Base-by-base conservation (phyloP, 2,113 vertebrate species). In the Poicephalus gulielmi region DNA sequence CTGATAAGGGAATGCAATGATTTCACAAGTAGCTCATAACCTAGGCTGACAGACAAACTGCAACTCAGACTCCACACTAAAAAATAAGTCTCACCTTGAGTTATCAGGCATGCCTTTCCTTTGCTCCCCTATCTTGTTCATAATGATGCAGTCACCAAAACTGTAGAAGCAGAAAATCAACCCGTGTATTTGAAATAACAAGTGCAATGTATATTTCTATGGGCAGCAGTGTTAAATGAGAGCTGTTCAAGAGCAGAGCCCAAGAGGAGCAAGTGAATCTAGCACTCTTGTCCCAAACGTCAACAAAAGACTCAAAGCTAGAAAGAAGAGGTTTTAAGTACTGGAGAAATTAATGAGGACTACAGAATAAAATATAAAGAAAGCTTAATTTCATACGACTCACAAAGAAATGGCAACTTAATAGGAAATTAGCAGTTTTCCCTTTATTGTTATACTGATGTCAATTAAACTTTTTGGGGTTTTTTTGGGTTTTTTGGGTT, bases 141-240 rank as follows among this genome's bases (percentile, higher is more conserved):
- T 30, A 74, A 47, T 9, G 18, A 79, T 17, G 13, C 9, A 66
- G 41, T 19, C 41, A 47, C 14, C 14, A n/a, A 80, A 66, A 66
- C 19, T 41, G 11, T 24, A n/a, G 31, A 57, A n/a, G 31, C 1
- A 88, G 27, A 15, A 70, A 68, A 64, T 49, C 55, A 91, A 46
- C 9, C 5, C 30, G 33, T 2, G 4, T 17, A 70, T 30, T 15
- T 35, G 27, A 70, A 91, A 84, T 4, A 64, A 31, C 13, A 88
- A 9, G 6, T 8, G 8, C 3, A 11, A 13, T 17, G 10, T 3
- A 2, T 14, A 46, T 25, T 35, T 53, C 28, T 27, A 7, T 4
- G 15, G 33, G 41, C 24, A 82, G 73, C 47, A 91, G 10, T 31
- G 31, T 18, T 68, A 73, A 70, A 35, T 23, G 5, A 75, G 27